These are phyloP conservation scores for Agrenia bidenticulata DNA, from an alignment of 2,888 invertebrate genomes.

Conservation along the genomic window DNA sequence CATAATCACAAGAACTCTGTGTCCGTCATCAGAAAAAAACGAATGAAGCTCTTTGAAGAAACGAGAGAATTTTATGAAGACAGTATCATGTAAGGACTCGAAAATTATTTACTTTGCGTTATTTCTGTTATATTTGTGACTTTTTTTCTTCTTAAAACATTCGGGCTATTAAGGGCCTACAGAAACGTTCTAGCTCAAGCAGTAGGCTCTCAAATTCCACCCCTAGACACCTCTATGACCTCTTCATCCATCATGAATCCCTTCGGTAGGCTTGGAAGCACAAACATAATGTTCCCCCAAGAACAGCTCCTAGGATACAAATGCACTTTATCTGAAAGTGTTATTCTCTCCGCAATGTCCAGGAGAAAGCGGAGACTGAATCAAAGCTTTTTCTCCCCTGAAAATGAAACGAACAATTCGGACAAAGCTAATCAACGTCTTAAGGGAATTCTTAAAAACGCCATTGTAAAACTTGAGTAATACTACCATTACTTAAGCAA, in stretches of 20 bases:
- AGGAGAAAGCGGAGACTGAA: conserved; percentile 15
- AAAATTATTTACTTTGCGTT: neutral
- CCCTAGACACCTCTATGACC: neutral
- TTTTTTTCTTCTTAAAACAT: too few species aligned
- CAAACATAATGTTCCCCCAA: neutral
- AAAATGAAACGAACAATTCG: neutral
- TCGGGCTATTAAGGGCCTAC: conserved; percentile 13
- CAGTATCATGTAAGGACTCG: conserved; percentile 6
- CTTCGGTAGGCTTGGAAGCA: neutral
- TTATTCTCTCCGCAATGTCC: conserved; percentile 8
- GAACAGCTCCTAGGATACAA: neutral
- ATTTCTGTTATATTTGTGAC: neutral
- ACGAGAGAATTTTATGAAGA: conserved; percentile 16
- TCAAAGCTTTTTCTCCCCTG: neutral
- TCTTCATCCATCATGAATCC: neutral
- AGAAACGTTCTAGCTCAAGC: neutral
- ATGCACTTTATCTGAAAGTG: conserved; percentile 10
- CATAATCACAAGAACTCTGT: conserved; percentile 9
- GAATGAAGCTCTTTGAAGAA: conserved; percentile 12
- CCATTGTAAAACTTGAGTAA: too few species aligned
- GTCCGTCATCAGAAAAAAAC: conserved; percentile 4
- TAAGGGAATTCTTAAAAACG: conserved; percentile 12
- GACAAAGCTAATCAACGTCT: neutral
- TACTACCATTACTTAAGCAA: too few species aligned
- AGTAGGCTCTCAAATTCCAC: neutral